These are phyloP conservation scores for Poecile atricapillus DNA, from an alignment of 2,113 vertebrate species.

Conservation along the genomic window DNA sequence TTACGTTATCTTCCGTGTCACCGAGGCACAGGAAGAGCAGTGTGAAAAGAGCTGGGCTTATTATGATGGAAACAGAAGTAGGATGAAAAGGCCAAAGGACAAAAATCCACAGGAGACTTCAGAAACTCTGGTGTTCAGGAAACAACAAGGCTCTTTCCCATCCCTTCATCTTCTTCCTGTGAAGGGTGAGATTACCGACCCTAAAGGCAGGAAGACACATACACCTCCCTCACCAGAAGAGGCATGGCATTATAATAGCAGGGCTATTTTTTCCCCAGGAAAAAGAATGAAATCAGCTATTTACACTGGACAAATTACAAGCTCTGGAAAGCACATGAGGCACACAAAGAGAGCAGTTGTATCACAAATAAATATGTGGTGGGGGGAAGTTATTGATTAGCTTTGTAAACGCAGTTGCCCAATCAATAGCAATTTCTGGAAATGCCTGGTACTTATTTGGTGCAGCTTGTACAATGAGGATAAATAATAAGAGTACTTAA, in stretches of 20 bases:
- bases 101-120: constrained; percentile 62
- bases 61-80: constrained; percentile 50
- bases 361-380: constrained; percentile 72
- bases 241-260: constrained; percentile 60
- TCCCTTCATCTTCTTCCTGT: constrained; percentile 63
- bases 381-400: constrained; percentile 74
- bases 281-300: constrained; percentile 77
- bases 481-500: constrained; percentile 72
- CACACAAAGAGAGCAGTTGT: constrained; percentile 59
- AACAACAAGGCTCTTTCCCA: constrained; percentile 66
- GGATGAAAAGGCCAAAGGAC: constrained; percentile 58
- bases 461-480: constrained; percentile 64
- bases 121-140: constrained; percentile 48
- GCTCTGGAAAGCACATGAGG: constrained; percentile 73
- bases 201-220: constrained; percentile 34
- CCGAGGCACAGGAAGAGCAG: constrained; percentile 42
- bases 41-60: not conserved
- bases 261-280: constrained; percentile 65
- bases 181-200: constrained; percentile 46
- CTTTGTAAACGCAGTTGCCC: constrained; percentile 70
- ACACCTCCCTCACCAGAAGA: constrained; percentile 26
- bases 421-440: constrained; percentile 82
- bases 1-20: not conserved
- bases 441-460: constrained; percentile 76
- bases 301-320: constrained; percentile 75